Evolutionary conservation across 2,888 invertebrate species (phyloP).

Genomic region (Tromatobia lineatoria): DNA sequence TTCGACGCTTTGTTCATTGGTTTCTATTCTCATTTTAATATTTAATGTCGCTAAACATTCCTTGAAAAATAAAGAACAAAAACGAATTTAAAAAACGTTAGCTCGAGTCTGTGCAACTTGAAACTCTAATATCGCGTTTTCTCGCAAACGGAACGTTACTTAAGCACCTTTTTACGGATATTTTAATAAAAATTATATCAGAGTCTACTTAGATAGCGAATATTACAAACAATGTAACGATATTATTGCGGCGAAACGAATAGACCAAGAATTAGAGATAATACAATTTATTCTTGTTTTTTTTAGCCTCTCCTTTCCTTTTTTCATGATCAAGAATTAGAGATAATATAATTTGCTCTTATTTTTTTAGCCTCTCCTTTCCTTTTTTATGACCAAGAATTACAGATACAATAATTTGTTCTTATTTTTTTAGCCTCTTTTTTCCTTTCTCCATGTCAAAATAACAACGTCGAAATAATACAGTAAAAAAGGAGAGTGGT

Average conservation of each 20-base stretch:
- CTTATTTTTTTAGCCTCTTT: too few species aligned
- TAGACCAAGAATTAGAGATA: constrained; percentile 29
- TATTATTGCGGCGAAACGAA: constrained; percentile 30
- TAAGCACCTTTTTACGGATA: constrained; percentile 13
- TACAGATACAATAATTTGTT: constrained; percentile 7
- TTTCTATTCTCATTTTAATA: constrained; percentile 42
- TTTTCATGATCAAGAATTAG: constrained; percentile 3
- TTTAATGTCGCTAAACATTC: constrained; percentile 62
- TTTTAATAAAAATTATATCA: constrained; percentile 20
- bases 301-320: background rate
- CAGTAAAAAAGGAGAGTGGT: too few species aligned
- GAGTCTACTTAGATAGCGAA: background rate
- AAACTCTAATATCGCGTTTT: constrained; percentile 38
- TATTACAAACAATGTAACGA: constrained; percentile 10
- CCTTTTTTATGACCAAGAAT: background rate
- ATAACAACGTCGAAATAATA: too few species aligned
- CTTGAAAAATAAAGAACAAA: constrained; percentile 28
- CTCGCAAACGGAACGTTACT: constrained; percentile 34
- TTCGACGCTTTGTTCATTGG: constrained; percentile 38
- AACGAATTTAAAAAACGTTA: constrained; percentile 6
- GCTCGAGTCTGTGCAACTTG: constrained; percentile 41
- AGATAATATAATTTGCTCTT: constrained; percentile 3
- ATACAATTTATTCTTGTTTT: background rate
- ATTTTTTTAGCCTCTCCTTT: background rate
- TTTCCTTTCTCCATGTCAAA: too few species aligned